A percentile compares a stretch with the other conserved stretches of the same genome.
Conservation (phyloP, 2,113 vertebrate genomes). For the Nerophis lumbriciformis region DNA sequence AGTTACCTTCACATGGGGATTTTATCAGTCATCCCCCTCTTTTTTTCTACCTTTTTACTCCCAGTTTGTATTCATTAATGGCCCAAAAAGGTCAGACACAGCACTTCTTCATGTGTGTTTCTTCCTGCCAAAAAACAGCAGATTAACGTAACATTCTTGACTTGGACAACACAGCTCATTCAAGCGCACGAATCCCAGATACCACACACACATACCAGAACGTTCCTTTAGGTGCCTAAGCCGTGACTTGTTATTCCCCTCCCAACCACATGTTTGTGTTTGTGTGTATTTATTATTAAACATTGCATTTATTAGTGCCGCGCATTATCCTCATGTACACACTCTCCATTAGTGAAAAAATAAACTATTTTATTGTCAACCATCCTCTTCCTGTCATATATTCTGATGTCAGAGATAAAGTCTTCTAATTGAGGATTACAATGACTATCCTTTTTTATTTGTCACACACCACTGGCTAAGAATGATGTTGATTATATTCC, state of each 20-base stretch:
- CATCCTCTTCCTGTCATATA: constrained; percentile 6
- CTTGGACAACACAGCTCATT: constrained; percentile 2
- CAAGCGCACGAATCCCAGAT: constrained; percentile 7
- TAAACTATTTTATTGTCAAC: constrained; percentile 40
- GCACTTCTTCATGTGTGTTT: constrained; percentile 13
- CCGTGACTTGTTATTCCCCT: constrained; percentile 26
- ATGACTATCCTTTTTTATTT: not conserved
- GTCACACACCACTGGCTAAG: not conserved
- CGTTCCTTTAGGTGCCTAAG: constrained; percentile 9
- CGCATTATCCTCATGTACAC: constrained; percentile 49
- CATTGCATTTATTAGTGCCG: constrained; percentile 47
- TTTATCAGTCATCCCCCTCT: constrained; percentile 25
- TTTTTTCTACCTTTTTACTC: constrained; percentile 26
- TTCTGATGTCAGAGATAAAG: not conserved
- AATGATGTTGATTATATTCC: constrained; percentile 29
- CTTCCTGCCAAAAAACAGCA: constrained; percentile 14
- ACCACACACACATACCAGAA: constrained; percentile 5
- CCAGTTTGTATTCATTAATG: constrained; percentile 28
- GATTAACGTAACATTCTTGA: constrained; percentile 12
- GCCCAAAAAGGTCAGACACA: not conserved
- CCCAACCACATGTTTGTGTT: constrained; percentile 31
- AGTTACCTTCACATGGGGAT: constrained; percentile 12
- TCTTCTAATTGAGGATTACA: constrained; percentile 1
- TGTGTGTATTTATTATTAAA: constrained; percentile 66
- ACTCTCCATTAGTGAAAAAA: constrained; percentile 53